Evolutionary conservation across 2,888 invertebrate genomes (phyloP), one percentile per base, ranked within the genome.

Genomic region (Eudasyphora cyanicolor): DNA sequence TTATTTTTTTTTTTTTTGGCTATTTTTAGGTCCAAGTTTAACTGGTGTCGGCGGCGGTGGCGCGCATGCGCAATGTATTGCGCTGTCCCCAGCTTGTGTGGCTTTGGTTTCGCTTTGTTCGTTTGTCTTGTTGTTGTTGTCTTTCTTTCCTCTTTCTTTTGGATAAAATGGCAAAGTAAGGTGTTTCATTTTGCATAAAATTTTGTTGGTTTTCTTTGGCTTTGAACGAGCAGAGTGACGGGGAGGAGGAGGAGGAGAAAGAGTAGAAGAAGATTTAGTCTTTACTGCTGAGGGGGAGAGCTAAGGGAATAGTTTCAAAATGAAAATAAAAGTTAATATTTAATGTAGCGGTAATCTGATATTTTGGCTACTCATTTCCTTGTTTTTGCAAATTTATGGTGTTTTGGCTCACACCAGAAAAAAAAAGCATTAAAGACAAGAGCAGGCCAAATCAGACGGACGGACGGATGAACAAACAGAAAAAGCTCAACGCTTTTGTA

Each of bases 281-380:
- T n/a, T 17, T n/a, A 49, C 19, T 12, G 49, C 17, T 45, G 45
- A 14, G 57, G 57, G 27, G 4, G 27, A 12, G 45, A n/a, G 64
- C 17, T 19, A 24, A 38, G 12, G 29, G 5, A 14, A 8, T 49
- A 14, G 49, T n/a, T n/a, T 14, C n/a, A 69, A 69, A 57, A 24
- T 35, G 24, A 71, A 71, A 71, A 54, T 54, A 71, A 71, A 35
- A 71, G 51, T 71, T 54, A 71, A 51, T 24, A 71, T 71, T 69
- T 27, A 70, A 42, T 57, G 21, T 54, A 71, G 57, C 57, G 54
- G 71, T 71, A 71, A 71, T 54, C 57, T 54, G 71, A 71, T 71
- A 71, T 71, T 57, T 57, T 71, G 38, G 54, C 21, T 57, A 57
- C 54, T 71, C 71, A 71, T 71, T 71, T 71, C 71, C 71, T 71